Evolutionary conservation across 2,888 invertebrate genomes (phyloP), one percentile per base, ranked within the genome.

Genomic region (Rhogogaster chlorosoma): DNA sequence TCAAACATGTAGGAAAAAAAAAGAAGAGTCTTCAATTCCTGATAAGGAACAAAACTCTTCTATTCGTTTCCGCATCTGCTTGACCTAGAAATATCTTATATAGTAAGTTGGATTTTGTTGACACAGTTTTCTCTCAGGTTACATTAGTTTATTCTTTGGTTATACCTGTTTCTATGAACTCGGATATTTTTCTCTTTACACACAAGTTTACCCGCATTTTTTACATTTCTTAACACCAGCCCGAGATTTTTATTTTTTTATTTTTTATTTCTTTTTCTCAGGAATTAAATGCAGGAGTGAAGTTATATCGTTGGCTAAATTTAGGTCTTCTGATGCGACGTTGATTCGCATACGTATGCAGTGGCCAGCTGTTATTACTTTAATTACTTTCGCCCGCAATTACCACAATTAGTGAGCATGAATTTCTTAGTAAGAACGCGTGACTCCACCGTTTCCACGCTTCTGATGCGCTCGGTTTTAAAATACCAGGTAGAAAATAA

Each of bases 341-440:
- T 32, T 70, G 36, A 70, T 45, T 45, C 26, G 45, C 70, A 18
- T 70, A 32, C 70, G 29, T 38, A 77, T 18, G 9, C 29, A 53
- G 32, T 67, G 77, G 29, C 77, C 77, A 77, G 77, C 77, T 49
- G 77, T 77, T 77, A 77, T 49, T 77, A 77, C 77, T 77, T 53
- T 77, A 77, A 77, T 77, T 77, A 77, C 77, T 77, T 53, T 77
- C 77, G 77, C 77, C 53, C 77, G 77, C 77, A 77, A 77, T 77
- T 77, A 77, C 26, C 77, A 77, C 49, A 77, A 77, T 77, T 77
- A 45, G 77, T 77, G 77, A 53, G 77, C 77, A 53, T 77, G 53
- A 77, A 77, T 77, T 77, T 77, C 77, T 77, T 53, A 45, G 49
- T 53, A 77, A 77, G 53, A 77, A 53, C 77, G 77, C 77, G 77